Percentiles rank a stretch among this genome's conserved stretches.
phyloP scores from a whole-genome alignment of 2,888 invertebrate species.

The Caenorhabditis sp. region DNA sequence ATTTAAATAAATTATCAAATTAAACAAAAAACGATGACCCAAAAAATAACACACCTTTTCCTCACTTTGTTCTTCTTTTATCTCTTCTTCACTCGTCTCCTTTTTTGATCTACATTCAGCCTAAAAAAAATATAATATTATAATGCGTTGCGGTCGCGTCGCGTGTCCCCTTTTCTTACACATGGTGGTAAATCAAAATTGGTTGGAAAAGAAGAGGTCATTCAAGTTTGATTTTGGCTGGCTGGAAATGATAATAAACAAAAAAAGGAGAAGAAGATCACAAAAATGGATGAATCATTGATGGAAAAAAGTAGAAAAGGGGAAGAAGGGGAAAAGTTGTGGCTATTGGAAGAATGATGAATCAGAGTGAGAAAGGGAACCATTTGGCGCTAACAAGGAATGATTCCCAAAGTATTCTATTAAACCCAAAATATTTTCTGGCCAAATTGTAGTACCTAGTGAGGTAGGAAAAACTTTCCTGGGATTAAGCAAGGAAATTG shows the following conservation, averaged over 20 bases:
- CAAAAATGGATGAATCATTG: neutral
- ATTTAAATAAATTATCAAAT: too few relatives aligned
- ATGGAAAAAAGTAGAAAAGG: neutral
- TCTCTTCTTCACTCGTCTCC: conserved; percentile 2
- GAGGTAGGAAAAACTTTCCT: too few relatives aligned
- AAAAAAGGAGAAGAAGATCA: too few relatives aligned
- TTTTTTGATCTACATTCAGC: conserved; percentile 26
- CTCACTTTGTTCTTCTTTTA: neutral
- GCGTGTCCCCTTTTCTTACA: neutral
- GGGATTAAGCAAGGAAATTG: too few relatives aligned
- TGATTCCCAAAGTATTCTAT: too few relatives aligned
- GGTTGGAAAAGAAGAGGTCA: neutral
- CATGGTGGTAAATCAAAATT: conserved; percentile 1
- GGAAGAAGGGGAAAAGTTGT: neutral
- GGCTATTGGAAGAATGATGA: too few relatives aligned
- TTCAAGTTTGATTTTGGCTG: neutral
- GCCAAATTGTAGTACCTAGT: too few relatives aligned
- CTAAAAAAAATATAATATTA: conserved; percentile 15
- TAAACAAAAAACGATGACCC: too few relatives aligned
- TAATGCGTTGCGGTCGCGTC: too few relatives aligned
- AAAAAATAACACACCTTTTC: neutral
- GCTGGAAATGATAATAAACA: neutral
- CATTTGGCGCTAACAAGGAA: too few relatives aligned
- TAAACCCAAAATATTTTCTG: too few relatives aligned
- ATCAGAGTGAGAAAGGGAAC: too few relatives aligned